Percentiles rank a stretch among this genome's conserved stretches.
Conservation (phyloP, 2,113 vertebrate species). For the Neogale vison region DNA sequence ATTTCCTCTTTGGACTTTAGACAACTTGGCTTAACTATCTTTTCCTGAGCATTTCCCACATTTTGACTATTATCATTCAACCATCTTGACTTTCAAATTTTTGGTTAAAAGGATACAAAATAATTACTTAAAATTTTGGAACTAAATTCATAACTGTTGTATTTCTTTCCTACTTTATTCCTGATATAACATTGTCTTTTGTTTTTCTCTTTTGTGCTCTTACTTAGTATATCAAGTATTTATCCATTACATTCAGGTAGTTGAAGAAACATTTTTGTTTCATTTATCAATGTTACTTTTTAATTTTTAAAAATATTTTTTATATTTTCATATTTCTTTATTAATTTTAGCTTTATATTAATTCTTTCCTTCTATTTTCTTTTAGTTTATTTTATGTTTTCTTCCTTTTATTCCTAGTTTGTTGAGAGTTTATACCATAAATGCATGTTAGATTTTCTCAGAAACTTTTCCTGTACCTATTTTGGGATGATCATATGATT, state of each 20-base stretch:
- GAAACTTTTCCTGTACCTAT: neutral
- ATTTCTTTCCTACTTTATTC: neutral
- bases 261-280: neutral
- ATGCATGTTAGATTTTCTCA: neutral
- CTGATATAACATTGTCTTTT: neutral
- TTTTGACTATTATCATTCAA: neutral
- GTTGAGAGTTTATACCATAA: neutral
- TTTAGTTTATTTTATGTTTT: neutral
- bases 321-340: neutral
- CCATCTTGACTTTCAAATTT: neutral
- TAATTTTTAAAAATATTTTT: neutral
- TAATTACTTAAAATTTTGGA: neutral
- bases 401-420: neutral
- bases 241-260: neutral
- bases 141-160: neutral
- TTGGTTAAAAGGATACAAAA: neutral
- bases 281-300: neutral
- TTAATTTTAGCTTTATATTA: neutral
- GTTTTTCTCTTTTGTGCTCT: neutral
- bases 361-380: neutral
- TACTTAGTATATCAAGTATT: neutral
- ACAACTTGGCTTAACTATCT: neutral
- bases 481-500: neutral
- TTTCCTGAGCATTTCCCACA: neutral
- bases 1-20: neutral